phyloP scores from a whole-genome alignment of 2,797 vertebrate genomes.

The Phylloscopus collybita region DNA sequence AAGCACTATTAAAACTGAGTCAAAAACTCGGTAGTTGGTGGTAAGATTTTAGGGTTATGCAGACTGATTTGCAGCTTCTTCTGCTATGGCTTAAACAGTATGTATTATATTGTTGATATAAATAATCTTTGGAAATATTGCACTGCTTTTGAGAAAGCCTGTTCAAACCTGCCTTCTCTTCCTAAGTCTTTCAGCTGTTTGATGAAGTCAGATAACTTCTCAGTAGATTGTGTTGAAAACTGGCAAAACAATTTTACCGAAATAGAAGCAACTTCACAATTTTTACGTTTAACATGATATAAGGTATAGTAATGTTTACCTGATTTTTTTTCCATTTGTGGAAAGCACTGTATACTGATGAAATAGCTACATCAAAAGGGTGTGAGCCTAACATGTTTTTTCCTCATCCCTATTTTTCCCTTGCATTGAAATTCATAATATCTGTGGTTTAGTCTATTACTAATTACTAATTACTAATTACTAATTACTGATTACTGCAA shows the following conservation, averaged over 20 bases:
- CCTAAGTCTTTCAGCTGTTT: neutral
- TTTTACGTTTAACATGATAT: neutral
- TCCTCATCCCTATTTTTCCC: neutral
- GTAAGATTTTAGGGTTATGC: neutral
- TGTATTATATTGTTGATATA: neutral
- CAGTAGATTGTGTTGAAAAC: neutral
- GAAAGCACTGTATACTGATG: neutral
- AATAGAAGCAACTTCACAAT: neutral
- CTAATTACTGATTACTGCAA: neutral
- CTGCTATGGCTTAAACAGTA: neutral
- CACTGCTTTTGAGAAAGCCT: neutral
- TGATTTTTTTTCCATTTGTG: neutral
- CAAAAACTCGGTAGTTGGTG: neutral
- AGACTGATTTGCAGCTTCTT: neutral
- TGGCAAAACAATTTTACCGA: neutral
- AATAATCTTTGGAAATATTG: neutral
- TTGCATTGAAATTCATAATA: constrained; percentile 2
- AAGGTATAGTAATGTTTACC: neutral
- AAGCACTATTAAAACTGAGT: neutral
- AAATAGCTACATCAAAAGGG: neutral
- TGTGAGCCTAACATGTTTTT: neutral
- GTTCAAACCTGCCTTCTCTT: neutral
- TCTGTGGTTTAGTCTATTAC: neutral
- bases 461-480: neutral
- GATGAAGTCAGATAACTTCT: neutral